These are phyloP conservation scores for Myiozetetes cayanensis DNA, from an alignment of 2,113 vertebrate genomes.

Conservation along the genomic window DNA sequence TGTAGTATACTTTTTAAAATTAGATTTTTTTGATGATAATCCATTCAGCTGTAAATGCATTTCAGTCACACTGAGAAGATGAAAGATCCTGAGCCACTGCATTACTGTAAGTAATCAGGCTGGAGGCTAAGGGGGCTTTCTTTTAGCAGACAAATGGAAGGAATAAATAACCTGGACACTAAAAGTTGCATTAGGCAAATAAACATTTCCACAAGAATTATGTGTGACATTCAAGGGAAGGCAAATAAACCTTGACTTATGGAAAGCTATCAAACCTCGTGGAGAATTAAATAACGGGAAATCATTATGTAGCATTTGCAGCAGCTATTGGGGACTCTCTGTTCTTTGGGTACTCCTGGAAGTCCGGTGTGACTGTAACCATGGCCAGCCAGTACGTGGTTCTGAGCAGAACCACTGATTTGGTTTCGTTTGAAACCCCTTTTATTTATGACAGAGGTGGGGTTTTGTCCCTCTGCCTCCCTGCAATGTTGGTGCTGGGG, in stretches of 20 bases:
- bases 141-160: slow-evolving; percentile 72
- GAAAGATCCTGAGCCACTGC: slow-evolving; percentile 27
- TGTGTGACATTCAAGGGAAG: slow-evolving; percentile 72
- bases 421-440: not conserved
- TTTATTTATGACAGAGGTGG: not conserved
- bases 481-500: not conserved
- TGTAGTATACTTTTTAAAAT: slow-evolving; percentile 28
- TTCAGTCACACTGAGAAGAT: slow-evolving; percentile 29
- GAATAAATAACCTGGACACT: slow-evolving; percentile 79
- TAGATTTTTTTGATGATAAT: slow-evolving; percentile 23
- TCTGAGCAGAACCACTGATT: not conserved
- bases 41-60: not conserved
- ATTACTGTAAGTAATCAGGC: slow-evolving; percentile 67
- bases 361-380: not conserved
- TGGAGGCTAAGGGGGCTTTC: slow-evolving; percentile 65
- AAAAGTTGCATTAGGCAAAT: slow-evolving; percentile 84
- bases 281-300: slow-evolving; percentile 75
- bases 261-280: slow-evolving; percentile 65
- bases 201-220: slow-evolving; percentile 80
- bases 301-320: slow-evolving; percentile 51
- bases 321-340: slow-evolving; percentile 41
- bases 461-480: not conserved
- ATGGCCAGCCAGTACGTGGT: rapidly evolving
- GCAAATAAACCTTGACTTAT: slow-evolving; percentile 80
- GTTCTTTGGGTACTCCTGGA: not conserved